These are phyloP conservation scores for Myotis yumanensis DNA, from an alignment of 2,113 vertebrate species.

Conservation along the genomic window DNA sequence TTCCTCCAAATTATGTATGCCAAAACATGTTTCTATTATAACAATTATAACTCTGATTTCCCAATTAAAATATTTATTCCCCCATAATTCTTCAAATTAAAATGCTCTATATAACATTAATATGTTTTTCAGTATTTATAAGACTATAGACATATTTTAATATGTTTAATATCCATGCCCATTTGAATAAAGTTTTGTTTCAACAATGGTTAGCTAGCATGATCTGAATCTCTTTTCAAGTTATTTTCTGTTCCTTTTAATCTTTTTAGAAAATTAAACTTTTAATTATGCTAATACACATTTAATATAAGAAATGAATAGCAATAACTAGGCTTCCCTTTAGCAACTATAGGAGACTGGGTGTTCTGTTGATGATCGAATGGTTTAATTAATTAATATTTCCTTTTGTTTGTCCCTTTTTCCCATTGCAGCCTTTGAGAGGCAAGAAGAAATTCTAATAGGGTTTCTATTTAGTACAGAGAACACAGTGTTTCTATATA, in stretches of 20 bases:
- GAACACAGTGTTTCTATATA: background rate
- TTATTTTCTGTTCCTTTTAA: background rate
- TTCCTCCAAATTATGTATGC: background rate
- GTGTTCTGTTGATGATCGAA: background rate
- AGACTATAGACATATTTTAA: background rate
- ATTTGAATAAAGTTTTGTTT: constrained; percentile 3
- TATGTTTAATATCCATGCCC: background rate
- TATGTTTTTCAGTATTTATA: background rate
- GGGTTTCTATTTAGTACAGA: background rate
- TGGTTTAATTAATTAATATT: background rate
- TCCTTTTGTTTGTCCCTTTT: background rate
- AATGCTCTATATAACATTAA: background rate
- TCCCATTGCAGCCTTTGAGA: background rate
- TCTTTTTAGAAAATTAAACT: background rate
- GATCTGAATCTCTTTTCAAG: background rate
- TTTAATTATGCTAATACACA: background rate
- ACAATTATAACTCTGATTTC: background rate
- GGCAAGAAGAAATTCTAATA: background rate
- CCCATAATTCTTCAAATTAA: constrained; percentile 2
- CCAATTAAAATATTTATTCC: background rate
- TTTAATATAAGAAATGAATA: background rate
- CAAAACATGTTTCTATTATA: background rate
- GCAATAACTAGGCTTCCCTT: background rate
- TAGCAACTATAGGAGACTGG: background rate
- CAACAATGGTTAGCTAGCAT: background rate